phyloP scores from a whole-genome alignment of 2,888 invertebrate genomes.

The Athetis lepigone region DNA sequence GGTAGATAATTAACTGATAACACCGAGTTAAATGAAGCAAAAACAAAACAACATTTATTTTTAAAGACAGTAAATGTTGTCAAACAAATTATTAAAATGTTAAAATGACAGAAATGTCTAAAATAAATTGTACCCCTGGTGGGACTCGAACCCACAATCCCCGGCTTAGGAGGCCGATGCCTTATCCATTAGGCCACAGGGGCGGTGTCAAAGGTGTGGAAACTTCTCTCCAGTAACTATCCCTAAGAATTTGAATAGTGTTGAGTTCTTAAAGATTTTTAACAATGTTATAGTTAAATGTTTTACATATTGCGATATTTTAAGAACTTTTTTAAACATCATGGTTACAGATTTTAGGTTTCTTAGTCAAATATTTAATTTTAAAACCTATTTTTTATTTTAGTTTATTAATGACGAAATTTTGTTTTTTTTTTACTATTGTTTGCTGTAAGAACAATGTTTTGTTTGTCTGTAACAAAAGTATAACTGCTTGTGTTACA shows the following conservation, averaged over 20 bases:
- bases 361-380: too few species aligned
- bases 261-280: not conserved
- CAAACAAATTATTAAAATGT: not conserved
- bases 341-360: too few species aligned
- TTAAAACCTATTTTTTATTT: too few species aligned
- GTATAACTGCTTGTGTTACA: too few species aligned
- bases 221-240: conserved; percentile 38
- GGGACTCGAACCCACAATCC: conserved; percentile 95
- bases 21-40: not conserved
- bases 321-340: too few species aligned
- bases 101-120: not conserved
- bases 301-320: too few species aligned
- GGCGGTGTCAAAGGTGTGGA: conserved; percentile 72
- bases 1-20: too few species aligned
- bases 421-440: too few species aligned
- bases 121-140: conserved; percentile 90
- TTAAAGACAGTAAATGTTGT: not conserved
- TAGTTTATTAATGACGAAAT: too few species aligned
- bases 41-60: not conserved
- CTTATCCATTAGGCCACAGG: conserved; percentile 95
- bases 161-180: conserved; percentile 95
- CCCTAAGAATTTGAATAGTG: not conserved
- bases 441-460: too few species aligned
- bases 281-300: too few species aligned
- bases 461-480: too few species aligned